Conservation (phyloP, 2,113 vertebrate species). For the Rhinolophus ferrumequinum region DNA sequence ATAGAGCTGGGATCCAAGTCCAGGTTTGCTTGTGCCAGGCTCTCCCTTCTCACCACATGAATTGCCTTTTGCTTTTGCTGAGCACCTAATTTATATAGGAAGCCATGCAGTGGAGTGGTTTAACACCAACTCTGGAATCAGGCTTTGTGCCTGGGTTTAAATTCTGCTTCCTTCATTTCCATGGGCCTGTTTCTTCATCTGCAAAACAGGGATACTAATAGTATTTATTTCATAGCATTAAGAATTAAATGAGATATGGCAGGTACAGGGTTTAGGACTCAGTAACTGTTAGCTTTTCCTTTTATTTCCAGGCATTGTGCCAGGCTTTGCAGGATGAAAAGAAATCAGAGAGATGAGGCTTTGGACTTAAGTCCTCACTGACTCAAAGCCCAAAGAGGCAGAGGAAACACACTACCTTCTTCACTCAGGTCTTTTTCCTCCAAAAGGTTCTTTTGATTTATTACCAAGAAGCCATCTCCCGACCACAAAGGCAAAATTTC, state of each 20-base stretch:
- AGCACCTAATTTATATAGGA: neutral
- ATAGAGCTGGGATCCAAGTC: neutral
- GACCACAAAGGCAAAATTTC: slow-evolving; percentile 23
- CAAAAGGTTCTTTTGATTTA: neutral
- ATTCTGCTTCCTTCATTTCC: neutral
- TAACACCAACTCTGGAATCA: neutral
- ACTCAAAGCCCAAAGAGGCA: neutral
- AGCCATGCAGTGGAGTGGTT: neutral
- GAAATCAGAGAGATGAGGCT: neutral
- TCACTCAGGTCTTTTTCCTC: neutral
- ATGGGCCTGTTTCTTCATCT: neutral
- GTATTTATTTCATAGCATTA: neutral
- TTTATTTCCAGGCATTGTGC: neutral
- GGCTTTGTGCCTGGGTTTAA: neutral
- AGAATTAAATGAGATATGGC: neutral
- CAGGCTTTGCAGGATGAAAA: neutral
- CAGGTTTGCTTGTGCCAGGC: neutral
- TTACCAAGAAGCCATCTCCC: neutral
- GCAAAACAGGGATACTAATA: neutral
- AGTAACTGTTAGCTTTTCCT: neutral
- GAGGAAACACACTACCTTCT: neutral
- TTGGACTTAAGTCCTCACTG: neutral
- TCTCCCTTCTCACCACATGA: neutral
- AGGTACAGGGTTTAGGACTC: neutral
- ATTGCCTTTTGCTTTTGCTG: neutral